Base-by-base conservation (phyloP, 2,888 invertebrate genomes). In the Pandemis corylana region DNA sequence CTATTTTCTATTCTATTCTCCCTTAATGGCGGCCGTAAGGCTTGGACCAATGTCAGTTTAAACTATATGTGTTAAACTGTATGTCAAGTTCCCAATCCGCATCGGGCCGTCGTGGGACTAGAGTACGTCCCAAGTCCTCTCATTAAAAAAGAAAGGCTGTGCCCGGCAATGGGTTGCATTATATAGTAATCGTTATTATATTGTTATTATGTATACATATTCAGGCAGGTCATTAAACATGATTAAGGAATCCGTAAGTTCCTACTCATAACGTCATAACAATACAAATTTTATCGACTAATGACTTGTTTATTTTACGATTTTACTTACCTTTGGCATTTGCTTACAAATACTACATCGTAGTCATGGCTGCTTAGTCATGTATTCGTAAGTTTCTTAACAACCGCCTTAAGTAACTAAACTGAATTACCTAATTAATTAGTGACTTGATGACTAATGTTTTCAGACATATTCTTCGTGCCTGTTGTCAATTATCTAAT, bases 401-500 rank as follows among this genome's bases (percentile, higher is more conserved):
- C 49, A 70, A 49, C 46, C 15, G 42, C 2, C 61, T 49, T 42
- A 66, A 53, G 20, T 49, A 62, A 42, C 7, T 5, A 12, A 59
- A 59, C 10, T 0, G 15, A 42, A 42, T 62, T 36, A n/a, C 44
- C 42, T 56, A 61, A 68, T 61, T 61, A 44, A 9, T 2, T 41
- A 15, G 53, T 66, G n/a, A 70, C 68, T 56, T 44, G 49, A 72
- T 51, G 49, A 49, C 36, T 5, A 72, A 53, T 15, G 79, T 75
- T 96, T 96, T 69, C 93, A 98, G 98, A 97, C 87, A 95, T 97
- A 78, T 99, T 96, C 89, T 99, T 98, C 89, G 96, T 98, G 79
- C 98, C 99, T 0, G 98, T 99, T 12, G 96, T 98, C 0, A 97
- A 98, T 77, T 99, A 99, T 89, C 94, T 99, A 71, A 95, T 98